Evolutionary conservation across 2,888 invertebrate genomes (phyloP).

Genomic region (Drosophila suboccidentalis): DNA sequence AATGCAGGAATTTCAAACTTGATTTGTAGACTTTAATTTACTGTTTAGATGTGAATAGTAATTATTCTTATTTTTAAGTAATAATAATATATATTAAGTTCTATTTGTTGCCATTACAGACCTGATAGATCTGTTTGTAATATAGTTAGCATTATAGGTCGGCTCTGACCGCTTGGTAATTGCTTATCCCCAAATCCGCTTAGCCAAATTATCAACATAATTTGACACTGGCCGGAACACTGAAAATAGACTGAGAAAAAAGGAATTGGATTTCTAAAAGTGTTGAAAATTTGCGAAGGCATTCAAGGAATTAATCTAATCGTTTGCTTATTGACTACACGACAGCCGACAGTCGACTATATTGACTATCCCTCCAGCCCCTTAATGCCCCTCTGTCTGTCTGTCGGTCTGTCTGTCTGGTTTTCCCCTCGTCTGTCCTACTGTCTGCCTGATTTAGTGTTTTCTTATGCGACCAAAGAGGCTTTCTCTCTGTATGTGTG

Average conservation of each 20-base stretch:
- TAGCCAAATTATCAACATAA: constrained; percentile 39
- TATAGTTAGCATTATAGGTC: neutral
- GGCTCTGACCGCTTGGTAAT: neutral
- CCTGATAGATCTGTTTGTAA: neutral
- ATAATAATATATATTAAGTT: no score
- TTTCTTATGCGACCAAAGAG: constrained; percentile 39
- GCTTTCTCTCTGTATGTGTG: constrained; percentile 20
- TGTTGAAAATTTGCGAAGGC: constrained; percentile 48
- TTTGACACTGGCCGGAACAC: constrained; percentile 27
- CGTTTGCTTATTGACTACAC: constrained; percentile 40
- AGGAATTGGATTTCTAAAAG: constrained; percentile 42
- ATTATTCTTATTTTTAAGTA: no score
- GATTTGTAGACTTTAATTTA: no score
- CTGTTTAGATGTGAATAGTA: no score
- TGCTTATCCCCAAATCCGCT: constrained; percentile 24
- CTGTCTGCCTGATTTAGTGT: constrained; percentile 38
- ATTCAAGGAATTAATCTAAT: constrained; percentile 45
- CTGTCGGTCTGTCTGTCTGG: constrained; percentile 17
- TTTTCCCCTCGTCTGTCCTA: constrained; percentile 7
- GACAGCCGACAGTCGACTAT: neutral
- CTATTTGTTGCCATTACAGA: no score
- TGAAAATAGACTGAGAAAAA: neutral
- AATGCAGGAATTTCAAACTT: neutral
- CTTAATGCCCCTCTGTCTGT: neutral
- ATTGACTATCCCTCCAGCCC: neutral